A percentile compares a stretch with the other conserved stretches of the same genome.
phyloP scores from a whole-genome alignment of 1,140 invertebrate species.

The Drosophila watanabei region DNA sequence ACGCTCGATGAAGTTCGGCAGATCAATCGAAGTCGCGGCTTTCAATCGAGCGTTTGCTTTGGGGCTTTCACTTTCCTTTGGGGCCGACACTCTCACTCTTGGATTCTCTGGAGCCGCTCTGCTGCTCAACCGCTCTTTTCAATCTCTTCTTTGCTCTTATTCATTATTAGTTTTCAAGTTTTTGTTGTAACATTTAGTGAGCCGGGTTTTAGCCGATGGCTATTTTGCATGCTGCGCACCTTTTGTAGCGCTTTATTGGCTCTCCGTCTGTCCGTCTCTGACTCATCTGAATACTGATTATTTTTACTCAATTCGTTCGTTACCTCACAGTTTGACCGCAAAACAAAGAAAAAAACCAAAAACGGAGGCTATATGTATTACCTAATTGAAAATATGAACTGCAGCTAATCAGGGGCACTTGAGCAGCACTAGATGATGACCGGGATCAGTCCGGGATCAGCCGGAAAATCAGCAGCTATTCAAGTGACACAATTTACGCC shows the following conservation, averaged over 20 bases:
- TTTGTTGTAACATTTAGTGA: slow-evolving; percentile 31
- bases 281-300: slow-evolving; percentile 39
- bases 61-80: slow-evolving; percentile 53
- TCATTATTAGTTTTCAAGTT: slow-evolving; percentile 12
- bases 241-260: slow-evolving; percentile 26
- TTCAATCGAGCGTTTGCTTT: slow-evolving; percentile 40
- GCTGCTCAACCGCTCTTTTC: slow-evolving; percentile 10
- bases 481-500: slow-evolving; percentile 50
- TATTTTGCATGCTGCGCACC: slow-evolving; percentile 67
- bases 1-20: slow-evolving; percentile 55
- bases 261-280: slow-evolving; percentile 33
- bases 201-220: slow-evolving; percentile 39
- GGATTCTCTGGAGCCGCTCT: slow-evolving; percentile 25
- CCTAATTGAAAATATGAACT: slow-evolving; percentile 68
- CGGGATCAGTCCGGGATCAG: slow-evolving; percentile 16
- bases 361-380: slow-evolving; percentile 49
- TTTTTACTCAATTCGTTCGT: slow-evolving; percentile 55
- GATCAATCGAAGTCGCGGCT: slow-evolving; percentile 70
- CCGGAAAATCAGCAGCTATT: slow-evolving; percentile 29
- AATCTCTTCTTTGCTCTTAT: slow-evolving; percentile 25
- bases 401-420: slow-evolving; percentile 33
- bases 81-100: slow-evolving; percentile 32
- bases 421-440: slow-evolving; percentile 16
- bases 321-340: slow-evolving; percentile 75
- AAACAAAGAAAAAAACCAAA: slow-evolving; percentile 11